Base-by-base conservation (phyloP, 2,888 invertebrate species). In the Phortica okadai region DNA sequence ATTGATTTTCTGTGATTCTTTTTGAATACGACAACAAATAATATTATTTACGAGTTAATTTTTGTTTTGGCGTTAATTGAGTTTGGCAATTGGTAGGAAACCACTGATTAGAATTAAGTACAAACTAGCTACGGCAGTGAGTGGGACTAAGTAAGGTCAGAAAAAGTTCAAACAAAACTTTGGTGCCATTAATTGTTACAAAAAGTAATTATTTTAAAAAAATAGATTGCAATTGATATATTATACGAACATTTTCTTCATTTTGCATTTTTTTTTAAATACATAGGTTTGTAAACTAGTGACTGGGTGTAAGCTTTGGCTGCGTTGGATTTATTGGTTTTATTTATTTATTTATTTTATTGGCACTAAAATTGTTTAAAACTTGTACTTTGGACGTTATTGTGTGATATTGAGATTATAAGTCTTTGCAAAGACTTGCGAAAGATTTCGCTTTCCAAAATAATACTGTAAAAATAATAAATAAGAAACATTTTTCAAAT, bases 371-470 rank as follows among this genome's bases (percentile, higher is more conserved):
- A 80, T 81, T 82, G 83, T 59, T 77, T 77, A 56, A n/a, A 72
- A 21, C 8, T 33, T 54, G 54, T 72, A 59, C 70, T 77, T 81
- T 80, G 81, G 79, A 67, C 77, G 80, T 82, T 83, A 79, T 76
- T 67, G 75, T 78, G 70, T 75, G 73, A 42, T 77, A 81, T 77
- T 82, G 80, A 78, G 81, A 84, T 79, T 79, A 82, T 82, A 82
- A 82, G 84, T 86, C 84, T 88, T 88, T 88, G 85, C 84, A 87
- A 89, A 89, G 84, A 88, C 85, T 83, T 83, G 87, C 82, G 85
- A 89, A 83, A 89, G 83, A 87, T 88, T 89, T 87, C 88, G 87
- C 83, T 88, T 89, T 80, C 89, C 89, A 87, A 89, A 83, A 85
- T 81, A 84, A 86, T 87, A 90, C 90, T 90, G 90, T 81, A 88